These are phyloP conservation scores for Papilio machaon DNA, from an alignment of 1,140 invertebrate species.

Conservation along the genomic window DNA sequence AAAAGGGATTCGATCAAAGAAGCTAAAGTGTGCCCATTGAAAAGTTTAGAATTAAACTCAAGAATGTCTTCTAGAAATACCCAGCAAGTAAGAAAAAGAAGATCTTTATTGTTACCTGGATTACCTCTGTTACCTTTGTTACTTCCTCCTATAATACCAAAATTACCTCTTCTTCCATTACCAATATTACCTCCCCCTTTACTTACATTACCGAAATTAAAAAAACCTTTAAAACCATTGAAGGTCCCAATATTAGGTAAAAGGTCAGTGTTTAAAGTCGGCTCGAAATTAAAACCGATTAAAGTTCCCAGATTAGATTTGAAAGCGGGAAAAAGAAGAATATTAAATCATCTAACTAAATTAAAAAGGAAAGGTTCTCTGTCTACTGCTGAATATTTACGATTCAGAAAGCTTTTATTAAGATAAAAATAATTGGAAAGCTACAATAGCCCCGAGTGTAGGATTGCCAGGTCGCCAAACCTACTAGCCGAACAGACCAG, in stretches of 20 bases:
- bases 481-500: no score
- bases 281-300: conserved; percentile 50
- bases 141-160: conserved; percentile 42
- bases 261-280: conserved; percentile 51
- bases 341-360: conserved; percentile 56
- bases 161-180: conserved; percentile 49
- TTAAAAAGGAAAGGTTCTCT: conserved; percentile 59
- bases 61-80: background rate
- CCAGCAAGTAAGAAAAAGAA: conserved; percentile 2
- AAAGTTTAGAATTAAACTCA: background rate
- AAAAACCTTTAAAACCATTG: conserved; percentile 50
- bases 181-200: conserved; percentile 43
- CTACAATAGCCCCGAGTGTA: no score
- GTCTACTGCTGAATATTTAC: conserved; percentile 57
- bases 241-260: conserved; percentile 52
- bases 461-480: no score
- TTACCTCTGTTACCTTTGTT: conserved; percentile 39
- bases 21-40: background rate
- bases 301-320: conserved; percentile 42
- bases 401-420: conserved; percentile 64
- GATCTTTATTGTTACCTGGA: conserved; percentile 39
- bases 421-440: conserved; percentile 28
- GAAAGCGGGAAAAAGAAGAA: conserved; percentile 43
- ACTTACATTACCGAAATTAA: conserved; percentile 39
- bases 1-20: background rate